Conservation (phyloP, 2,113 vertebrate genomes). For the Ahaetulla prasina region DNA sequence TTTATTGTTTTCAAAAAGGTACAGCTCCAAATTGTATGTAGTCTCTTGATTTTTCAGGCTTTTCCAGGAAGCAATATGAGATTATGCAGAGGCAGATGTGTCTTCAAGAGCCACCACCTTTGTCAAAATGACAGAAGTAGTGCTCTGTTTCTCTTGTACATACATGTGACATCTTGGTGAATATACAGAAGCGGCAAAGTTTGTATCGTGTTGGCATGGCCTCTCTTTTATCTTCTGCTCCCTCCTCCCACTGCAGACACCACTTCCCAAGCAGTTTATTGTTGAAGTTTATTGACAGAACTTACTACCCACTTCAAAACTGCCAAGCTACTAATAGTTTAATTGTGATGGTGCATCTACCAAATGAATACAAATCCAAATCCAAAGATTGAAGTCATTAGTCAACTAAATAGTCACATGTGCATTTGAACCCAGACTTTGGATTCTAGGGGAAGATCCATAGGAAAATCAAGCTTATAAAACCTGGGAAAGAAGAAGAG, state of each 20-base stretch:
- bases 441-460: neutral
- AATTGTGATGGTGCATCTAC: constrained; percentile 17
- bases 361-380: constrained; percentile 44
- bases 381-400: constrained; percentile 20
- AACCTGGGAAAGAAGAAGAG: neutral
- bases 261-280: neutral
- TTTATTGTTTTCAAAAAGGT: neutral
- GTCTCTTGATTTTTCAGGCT: constrained; percentile 17
- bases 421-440: constrained; percentile 6
- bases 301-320: constrained; percentile 12
- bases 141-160: neutral
- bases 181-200: neutral
- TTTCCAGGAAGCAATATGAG: fast-evolving
- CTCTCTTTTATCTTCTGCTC: neutral
- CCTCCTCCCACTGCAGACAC: neutral
- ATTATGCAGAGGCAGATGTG: neutral
- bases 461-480: constrained; percentile 14
- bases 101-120: neutral
- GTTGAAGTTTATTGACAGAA: constrained; percentile 32
- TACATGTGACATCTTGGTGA: neutral
- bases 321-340: constrained; percentile 20
- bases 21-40: constrained; percentile 2
- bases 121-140: neutral
- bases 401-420: constrained; percentile 9
- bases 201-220: neutral